These are phyloP conservation scores for Cheilosia pagana DNA, from an alignment of 2,888 invertebrate genomes.

Conservation along the genomic window DNA sequence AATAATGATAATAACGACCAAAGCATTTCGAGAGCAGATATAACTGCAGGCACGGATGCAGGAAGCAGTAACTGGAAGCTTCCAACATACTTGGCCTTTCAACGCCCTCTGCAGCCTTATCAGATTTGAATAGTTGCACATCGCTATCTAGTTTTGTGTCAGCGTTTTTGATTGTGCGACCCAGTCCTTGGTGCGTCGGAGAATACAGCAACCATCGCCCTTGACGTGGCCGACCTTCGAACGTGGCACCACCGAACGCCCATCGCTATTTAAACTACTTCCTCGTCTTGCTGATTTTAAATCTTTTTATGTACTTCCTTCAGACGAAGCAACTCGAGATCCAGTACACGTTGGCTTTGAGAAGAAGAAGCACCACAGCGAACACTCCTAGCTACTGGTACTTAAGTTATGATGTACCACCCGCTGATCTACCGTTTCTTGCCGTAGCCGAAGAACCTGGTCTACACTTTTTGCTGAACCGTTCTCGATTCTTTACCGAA, in stretches of 20 bases:
- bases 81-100: slow-evolving; percentile 38
- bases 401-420: background rate
- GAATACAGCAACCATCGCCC: too few species aligned
- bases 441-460: background rate
- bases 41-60: slow-evolving; percentile 43
- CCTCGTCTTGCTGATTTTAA: background rate
- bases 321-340: slow-evolving; percentile 6
- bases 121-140: slow-evolving; percentile 44
- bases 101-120: slow-evolving; percentile 18
- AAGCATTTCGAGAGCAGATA: slow-evolving; percentile 61
- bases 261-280: background rate
- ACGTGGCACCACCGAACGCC: background rate
- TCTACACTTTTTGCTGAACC: background rate
- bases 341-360: background rate
- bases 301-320: slow-evolving; percentile 6
- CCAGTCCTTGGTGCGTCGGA: too few species aligned
- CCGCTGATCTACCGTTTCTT: background rate
- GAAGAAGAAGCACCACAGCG: slow-evolving; percentile 13
- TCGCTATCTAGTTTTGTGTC: slow-evolving; percentile 38
- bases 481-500: slow-evolving; percentile 11
- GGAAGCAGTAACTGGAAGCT: slow-evolving; percentile 48
- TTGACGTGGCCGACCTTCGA: background rate
- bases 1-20: too few species aligned
- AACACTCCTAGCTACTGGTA: background rate
- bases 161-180: too few species aligned